A percentile compares a stretch with the other conserved stretches of the same genome.
Evolutionary conservation across 2,888 invertebrate species (phyloP).

Genomic region (Perizoma affinitatum): DNA sequence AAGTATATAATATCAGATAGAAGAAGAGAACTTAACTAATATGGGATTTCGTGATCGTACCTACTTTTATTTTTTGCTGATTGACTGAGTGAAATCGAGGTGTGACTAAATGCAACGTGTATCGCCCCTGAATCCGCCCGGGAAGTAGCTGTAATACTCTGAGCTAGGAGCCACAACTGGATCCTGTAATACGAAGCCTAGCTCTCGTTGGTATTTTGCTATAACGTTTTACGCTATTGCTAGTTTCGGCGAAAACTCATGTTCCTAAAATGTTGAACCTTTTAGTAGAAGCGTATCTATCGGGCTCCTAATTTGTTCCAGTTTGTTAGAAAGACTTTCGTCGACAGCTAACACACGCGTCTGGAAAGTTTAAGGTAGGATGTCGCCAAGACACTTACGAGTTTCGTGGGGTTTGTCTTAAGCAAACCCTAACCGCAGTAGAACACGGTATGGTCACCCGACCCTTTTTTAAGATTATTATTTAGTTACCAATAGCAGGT

Average conservation of each 20-base stretch:
- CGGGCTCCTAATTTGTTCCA: slow-evolving; percentile 23
- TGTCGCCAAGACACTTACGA: slow-evolving; percentile 13
- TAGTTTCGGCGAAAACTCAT: slow-evolving; percentile 12
- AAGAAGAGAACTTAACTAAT: no score
- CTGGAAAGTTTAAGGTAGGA: slow-evolving; percentile 13
- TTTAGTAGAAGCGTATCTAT: slow-evolving; percentile 16
- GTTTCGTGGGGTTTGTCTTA: slow-evolving; percentile 5
- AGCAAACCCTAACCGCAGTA: neutral
- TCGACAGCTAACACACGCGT: slow-evolving; percentile 8
- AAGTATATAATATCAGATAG: no score
- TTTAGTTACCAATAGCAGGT: no score
- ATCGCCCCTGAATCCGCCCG: no score
- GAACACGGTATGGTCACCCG: no score
- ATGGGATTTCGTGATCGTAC: no score
- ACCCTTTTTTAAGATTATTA: no score
- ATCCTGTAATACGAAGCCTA: slow-evolving; percentile 10
- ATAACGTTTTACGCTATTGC: slow-evolving; percentile 14
- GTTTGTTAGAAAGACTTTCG: slow-evolving; percentile 18
- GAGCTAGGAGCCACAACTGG: slow-evolving; percentile 1
- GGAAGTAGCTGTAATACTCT: neutral
- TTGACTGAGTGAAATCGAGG: no score
- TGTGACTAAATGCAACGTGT: no score
- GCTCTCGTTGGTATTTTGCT: slow-evolving; percentile 15
- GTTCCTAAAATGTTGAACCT: slow-evolving; percentile 14
- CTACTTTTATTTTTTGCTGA: no score